Evolutionary conservation across 2,113 vertebrate genomes (phyloP).

Genomic region (Ochotona princeps): DNA sequence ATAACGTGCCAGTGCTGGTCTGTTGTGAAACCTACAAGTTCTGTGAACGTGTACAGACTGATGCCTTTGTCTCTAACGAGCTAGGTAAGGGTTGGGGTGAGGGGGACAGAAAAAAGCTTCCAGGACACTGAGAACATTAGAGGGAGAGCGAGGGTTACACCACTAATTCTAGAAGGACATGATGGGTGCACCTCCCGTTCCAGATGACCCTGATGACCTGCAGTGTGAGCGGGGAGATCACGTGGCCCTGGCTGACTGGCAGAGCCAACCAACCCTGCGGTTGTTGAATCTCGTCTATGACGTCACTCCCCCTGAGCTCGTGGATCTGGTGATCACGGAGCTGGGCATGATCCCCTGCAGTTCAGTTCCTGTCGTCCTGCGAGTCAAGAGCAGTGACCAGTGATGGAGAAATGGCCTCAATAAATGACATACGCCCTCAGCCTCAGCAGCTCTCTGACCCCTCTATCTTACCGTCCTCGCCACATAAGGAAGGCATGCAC

Average conservation of each 20-base stretch:
- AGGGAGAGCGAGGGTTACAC: not conserved
- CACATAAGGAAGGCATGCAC: not conserved
- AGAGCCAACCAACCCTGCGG: slow-evolving; percentile 88
- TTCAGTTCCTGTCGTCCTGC: slow-evolving; percentile 97
- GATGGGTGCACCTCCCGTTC: not conserved
- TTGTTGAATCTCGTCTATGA: slow-evolving; percentile 98
- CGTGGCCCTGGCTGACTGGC: slow-evolving; percentile 92
- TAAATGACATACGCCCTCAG: slow-evolving; percentile 67
- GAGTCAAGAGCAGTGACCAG: slow-evolving; percentile 97
- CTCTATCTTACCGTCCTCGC: slow-evolving; percentile 16
- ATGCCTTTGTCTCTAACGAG: slow-evolving; percentile 99
- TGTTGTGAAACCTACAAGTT: slow-evolving; percentile 99
- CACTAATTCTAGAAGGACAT: not conserved
- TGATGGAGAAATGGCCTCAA: slow-evolving; percentile 77
- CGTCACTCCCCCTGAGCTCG: slow-evolving; percentile 96
- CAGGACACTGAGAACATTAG: not conserved
- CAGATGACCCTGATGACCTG: slow-evolving; percentile 97
- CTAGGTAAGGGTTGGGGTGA: slow-evolving; percentile 87
- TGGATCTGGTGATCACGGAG: slow-evolving; percentile 98
- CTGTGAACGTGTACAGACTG: slow-evolving; percentile 97
- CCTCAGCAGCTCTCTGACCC: slow-evolving; percentile 39
- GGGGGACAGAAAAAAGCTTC: not conserved
- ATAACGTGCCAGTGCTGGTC: slow-evolving; percentile 97
- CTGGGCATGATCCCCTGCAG: slow-evolving; percentile 99
- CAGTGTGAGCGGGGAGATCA: slow-evolving; percentile 90